phyloP scores from a whole-genome alignment of 1,140 invertebrate genomes.

The Gonioctena quinquepunctata region DNA sequence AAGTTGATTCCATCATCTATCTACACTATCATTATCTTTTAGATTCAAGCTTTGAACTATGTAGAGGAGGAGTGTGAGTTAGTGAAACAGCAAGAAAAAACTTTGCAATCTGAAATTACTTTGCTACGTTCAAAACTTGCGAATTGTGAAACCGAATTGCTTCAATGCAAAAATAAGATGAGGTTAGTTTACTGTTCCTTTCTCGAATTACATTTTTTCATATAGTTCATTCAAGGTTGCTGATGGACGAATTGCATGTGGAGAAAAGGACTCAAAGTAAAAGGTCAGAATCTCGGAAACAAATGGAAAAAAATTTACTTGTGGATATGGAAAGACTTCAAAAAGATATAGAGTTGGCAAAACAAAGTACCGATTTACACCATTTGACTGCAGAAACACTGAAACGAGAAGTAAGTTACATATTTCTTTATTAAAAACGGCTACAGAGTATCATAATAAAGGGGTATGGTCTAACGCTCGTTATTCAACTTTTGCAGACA shows the following conservation, averaged over 20 bases:
- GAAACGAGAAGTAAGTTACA: constrained; percentile 68
- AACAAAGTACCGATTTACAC: constrained; percentile 77
- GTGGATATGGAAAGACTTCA: constrained; percentile 81
- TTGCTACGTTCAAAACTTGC: constrained; percentile 79
- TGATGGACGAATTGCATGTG: constrained; percentile 65
- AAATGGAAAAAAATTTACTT: constrained; percentile 75
- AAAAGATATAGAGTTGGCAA: constrained; percentile 79
- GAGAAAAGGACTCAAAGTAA: constrained; percentile 60
- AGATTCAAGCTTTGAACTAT: constrained; percentile 76
- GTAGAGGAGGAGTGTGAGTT: constrained; percentile 87
- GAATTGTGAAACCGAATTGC: constrained; percentile 84
- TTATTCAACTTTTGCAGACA: no score
- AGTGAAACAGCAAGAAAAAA: constrained; percentile 85
- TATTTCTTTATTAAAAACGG: no score
- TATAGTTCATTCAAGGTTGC: constrained; percentile 54
- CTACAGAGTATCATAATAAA: no score
- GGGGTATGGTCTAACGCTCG: no score
- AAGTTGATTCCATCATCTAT: background rate
- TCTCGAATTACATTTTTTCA: background rate
- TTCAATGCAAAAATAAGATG: constrained; percentile 88
- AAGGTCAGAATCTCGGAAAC: constrained; percentile 59
- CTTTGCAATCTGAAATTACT: constrained; percentile 82
- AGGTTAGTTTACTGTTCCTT: constrained; percentile 65
- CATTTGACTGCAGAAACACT: constrained; percentile 80
- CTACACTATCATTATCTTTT: constrained; percentile 26